These are phyloP conservation scores for Allobates femoralis DNA, from an alignment of 2,797 vertebrate species.

Conservation along the genomic window DNA sequence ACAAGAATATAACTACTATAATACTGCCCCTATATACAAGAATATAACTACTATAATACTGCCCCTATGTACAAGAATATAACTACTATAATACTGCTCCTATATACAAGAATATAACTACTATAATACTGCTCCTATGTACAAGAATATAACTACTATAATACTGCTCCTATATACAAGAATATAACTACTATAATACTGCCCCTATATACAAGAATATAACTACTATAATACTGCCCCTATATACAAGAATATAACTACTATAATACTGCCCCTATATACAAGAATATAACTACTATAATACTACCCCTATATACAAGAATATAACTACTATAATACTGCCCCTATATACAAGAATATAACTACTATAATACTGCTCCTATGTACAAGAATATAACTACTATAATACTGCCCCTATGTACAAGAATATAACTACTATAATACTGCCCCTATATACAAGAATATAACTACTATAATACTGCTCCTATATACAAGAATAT, in stretches of 20 bases:
- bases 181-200: background rate
- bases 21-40: background rate
- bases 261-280: background rate
- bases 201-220: background rate
- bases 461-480: conserved; percentile 9
- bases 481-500: background rate
- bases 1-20: conserved; percentile 21
- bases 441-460: background rate
- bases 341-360: background rate
- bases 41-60: background rate
- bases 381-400: background rate
- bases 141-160: conserved; percentile 20
- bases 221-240: conserved; percentile 14
- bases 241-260: conserved; percentile 17
- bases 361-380: background rate
- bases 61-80: background rate
- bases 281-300: background rate
- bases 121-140: conserved; percentile 17
- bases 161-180: background rate
- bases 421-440: conserved; percentile 14
- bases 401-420: conserved; percentile 1
- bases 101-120: conserved; percentile 5
- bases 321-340: background rate
- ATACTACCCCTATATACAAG: no score
- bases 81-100: conserved; percentile 11